These are phyloP conservation scores for Miltochrista miniata DNA, from an alignment of 2,888 invertebrate species.

Conservation along the genomic window DNA sequence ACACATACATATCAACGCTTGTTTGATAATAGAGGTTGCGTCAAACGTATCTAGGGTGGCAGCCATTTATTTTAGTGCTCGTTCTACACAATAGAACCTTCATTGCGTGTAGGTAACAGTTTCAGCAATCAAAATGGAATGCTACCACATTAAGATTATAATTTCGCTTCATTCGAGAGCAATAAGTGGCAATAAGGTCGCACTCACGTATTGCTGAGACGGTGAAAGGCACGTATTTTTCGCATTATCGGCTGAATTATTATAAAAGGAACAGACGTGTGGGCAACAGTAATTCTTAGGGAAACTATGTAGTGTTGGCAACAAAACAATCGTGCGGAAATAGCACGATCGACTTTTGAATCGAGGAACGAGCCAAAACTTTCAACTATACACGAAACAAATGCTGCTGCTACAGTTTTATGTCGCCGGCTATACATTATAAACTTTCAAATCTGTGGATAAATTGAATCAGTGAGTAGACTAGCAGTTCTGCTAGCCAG, in stretches of 20 bases:
- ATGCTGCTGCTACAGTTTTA: slow-evolving; percentile 16
- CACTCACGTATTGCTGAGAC: slow-evolving; percentile 68
- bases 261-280: slow-evolving; percentile 76
- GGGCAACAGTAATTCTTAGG: slow-evolving; percentile 59
- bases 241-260: slow-evolving; percentile 81
- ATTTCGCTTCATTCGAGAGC: slow-evolving; percentile 70
- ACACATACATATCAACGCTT: no score
- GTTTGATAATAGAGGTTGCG: slow-evolving; percentile 10
- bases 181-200: slow-evolving; percentile 71
- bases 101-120: slow-evolving; percentile 36
- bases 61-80: slow-evolving; percentile 34
- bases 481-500: no score
- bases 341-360: slow-evolving; percentile 54
- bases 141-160: slow-evolving; percentile 60
- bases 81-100: slow-evolving; percentile 37
- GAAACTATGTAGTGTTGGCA: slow-evolving; percentile 45
- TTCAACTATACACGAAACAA: no score
- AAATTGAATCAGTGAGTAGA: no score
- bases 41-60: slow-evolving; percentile 33
- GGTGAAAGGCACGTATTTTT: slow-evolving; percentile 78
- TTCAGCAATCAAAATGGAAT: slow-evolving; percentile 50
- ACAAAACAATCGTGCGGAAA: slow-evolving; percentile 52
- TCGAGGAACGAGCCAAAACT: slow-evolving; percentile 29
- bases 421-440: not conserved
- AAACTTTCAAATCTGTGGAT: no score